Conservation (phyloP, 2,113 vertebrate genomes). For the Nannospalax galili region DNA sequence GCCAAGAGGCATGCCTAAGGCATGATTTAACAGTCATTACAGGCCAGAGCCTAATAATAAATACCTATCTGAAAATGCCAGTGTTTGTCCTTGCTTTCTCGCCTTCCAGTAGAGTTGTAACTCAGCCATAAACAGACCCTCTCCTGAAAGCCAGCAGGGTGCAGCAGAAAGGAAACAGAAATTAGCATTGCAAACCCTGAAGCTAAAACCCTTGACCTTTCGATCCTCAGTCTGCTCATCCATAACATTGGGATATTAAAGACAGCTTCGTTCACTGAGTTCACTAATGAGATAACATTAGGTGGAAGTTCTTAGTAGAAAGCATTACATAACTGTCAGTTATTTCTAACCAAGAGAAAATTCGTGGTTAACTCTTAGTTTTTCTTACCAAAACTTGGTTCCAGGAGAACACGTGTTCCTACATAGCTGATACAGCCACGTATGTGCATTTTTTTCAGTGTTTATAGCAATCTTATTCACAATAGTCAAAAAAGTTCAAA, state of each 20-base stretch:
- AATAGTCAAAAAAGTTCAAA: not conserved
- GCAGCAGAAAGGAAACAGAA: not conserved
- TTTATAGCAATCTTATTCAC: not conserved
- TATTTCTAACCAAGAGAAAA: slow-evolving; percentile 22
- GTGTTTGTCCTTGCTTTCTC: slow-evolving; percentile 56
- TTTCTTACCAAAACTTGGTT: slow-evolving; percentile 3
- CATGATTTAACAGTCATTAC: slow-evolving; percentile 66
- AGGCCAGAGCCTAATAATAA: slow-evolving; percentile 68
- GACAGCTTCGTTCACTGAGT: not conserved
- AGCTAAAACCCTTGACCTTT: slow-evolving; percentile 4
- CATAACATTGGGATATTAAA: not conserved
- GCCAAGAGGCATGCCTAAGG: slow-evolving; percentile 72
- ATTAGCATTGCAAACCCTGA: not conserved
- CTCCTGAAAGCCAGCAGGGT: slow-evolving; percentile 46
- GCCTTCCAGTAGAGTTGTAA: slow-evolving; percentile 40
- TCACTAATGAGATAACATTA: not conserved
- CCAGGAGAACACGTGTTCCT: not conserved
- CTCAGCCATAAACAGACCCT: slow-evolving; percentile 58
- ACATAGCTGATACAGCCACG: accelerated
- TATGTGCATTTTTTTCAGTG: not conserved
- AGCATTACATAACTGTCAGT: not conserved
- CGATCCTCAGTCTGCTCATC: slow-evolving; percentile 31
- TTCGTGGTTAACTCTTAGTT: not conserved
- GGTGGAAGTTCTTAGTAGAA: not conserved
- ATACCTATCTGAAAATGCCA: slow-evolving; percentile 69